phyloP scores from a whole-genome alignment of 2,888 invertebrate genomes.

The Balanococcus diminutus region DNA sequence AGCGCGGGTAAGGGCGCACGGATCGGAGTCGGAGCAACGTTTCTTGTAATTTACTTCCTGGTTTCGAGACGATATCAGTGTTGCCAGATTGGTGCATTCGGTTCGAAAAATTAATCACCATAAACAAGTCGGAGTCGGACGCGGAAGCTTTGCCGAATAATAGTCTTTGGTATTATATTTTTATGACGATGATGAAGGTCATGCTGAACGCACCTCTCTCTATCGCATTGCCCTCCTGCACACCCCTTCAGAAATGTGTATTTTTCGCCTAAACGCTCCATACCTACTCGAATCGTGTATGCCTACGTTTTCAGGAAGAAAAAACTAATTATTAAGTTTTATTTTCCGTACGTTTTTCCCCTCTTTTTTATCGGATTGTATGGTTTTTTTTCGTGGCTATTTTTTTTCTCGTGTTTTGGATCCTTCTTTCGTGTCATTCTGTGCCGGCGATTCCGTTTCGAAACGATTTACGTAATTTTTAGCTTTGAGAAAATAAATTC shows the following conservation, averaged over 20 bases:
- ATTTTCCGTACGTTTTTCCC: constrained; percentile 38
- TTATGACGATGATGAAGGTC: constrained; percentile 36
- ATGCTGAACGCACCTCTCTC: constrained; percentile 25
- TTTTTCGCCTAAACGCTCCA: neutral
- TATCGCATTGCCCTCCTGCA: neutral
- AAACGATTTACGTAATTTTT: neutral
- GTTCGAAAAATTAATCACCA: constrained; percentile 29
- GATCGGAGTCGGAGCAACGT: neutral
- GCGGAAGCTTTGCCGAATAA: constrained; percentile 43
- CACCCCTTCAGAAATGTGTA: neutral
- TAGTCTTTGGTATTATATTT: constrained; percentile 31
- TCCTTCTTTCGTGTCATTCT: neutral
- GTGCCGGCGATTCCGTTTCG: neutral
- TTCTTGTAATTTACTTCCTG: constrained; percentile 26
- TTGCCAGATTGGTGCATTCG: constrained; percentile 5
- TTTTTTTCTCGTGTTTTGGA: neutral
- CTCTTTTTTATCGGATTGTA: neutral
- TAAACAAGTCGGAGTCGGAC: constrained; percentile 39
- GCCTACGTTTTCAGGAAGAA: constrained; percentile 5
- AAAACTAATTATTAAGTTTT: constrained; percentile 39
- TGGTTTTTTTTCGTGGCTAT: neutral
- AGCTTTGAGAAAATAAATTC: neutral
- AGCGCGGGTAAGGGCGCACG: neutral
- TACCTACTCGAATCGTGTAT: neutral
- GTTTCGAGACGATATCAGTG: constrained; percentile 19